Percentiles rank a stretch among this genome's conserved stretches.
phyloP scores from a whole-genome alignment of 2,797 vertebrate species.

The Delichon dasypus region DNA sequence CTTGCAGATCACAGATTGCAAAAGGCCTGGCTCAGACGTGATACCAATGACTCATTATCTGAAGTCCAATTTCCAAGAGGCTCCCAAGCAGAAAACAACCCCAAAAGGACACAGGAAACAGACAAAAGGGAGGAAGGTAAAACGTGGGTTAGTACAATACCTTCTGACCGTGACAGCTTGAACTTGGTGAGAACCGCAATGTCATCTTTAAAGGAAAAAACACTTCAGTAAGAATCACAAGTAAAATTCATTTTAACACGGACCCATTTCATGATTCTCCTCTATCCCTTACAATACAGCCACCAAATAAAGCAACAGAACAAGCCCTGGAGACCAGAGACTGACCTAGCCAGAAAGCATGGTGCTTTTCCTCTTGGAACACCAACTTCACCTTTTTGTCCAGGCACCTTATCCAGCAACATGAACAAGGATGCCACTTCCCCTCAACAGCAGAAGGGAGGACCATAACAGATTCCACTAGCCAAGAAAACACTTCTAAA shows the following conservation, averaged over 20 bases:
- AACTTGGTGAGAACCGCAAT: conserved; percentile 60
- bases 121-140: background rate
- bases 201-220: conserved; percentile 71
- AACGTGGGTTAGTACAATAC: conserved; percentile 49
- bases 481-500: background rate
- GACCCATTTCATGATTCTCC: background rate
- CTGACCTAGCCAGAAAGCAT: background rate
- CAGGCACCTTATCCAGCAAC: background rate
- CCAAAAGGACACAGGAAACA: background rate
- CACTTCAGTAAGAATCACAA: conserved; percentile 39
- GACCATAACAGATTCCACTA: background rate
- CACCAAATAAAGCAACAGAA: background rate
- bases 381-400: background rate
- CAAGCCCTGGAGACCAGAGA: background rate
- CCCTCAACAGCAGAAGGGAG: background rate
- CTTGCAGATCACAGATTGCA: background rate
- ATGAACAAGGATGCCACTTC: background rate
- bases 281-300: background rate
- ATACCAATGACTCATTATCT: background rate
- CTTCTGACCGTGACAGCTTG: conserved; percentile 45
- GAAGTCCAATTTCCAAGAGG: background rate
- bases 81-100: background rate
- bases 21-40: background rate
- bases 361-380: background rate
- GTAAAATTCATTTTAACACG: background rate